Evolutionary conservation across 2,113 vertebrate species (phyloP), one percentile per base, ranked within the genome.

Genomic region (Nipponia nippon): DNA sequence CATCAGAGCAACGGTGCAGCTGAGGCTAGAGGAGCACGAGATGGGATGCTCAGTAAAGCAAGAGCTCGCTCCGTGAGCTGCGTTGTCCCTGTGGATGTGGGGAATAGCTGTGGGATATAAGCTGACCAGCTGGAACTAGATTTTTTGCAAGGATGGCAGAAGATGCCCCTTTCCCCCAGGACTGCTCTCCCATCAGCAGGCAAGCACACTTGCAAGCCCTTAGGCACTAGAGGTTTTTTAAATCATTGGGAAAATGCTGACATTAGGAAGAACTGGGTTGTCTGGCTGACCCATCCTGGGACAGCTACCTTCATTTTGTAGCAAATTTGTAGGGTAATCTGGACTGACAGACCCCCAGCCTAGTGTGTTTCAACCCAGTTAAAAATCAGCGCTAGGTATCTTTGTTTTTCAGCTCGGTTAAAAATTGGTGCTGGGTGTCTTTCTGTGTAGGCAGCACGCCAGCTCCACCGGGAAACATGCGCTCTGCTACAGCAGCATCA

Each of bases 401-500:
- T 53, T 16, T 61, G 4, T 34, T 26, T 65, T 14, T 20, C 30
- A 30, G 1, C 13, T 19, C 6, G 9, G 11, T 22, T 11, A 9
- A 26, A 49, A 17, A 1, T 20, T 0, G 1, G 38, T 29, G 65
- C 44, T 30, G 8, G 8, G 2, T 50, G 83, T 47, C 40, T 15
- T n/a, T 7, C 29, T 0, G 2, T 5, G 21, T 13, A 10, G 82
- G 77, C 0, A 7, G 66, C 22, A 12, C n/a, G 7, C 10, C 1
- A 7, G 66, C 72, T 32, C 61, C 1, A 0, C 30, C 1, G 5
- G 58, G 16, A 49, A 30, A 1, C 2, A 4, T 11, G 6, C 3
- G 3, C 16, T 2, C 72, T 23, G 55, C 87, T 70, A 23, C 46
- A 1, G 1, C 44, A 23, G 18, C 16, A 1, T 50, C 14, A 1